Evolutionary conservation across 2,113 vertebrate genomes (phyloP).

Genomic region (Morone saxatilis): DNA sequence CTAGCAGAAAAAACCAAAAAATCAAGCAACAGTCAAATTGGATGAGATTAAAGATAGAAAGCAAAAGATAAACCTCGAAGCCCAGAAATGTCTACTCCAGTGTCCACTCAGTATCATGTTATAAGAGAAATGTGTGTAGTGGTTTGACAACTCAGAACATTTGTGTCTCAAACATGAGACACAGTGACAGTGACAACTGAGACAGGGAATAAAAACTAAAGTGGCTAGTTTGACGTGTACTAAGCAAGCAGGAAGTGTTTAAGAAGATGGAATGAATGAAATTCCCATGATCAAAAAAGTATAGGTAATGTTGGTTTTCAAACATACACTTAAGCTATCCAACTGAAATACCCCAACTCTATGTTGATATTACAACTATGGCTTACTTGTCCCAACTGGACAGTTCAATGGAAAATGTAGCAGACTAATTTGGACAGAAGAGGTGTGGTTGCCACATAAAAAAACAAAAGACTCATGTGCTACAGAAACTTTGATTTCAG

Average conservation of each 20-base stretch:
- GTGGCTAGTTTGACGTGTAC: neutral
- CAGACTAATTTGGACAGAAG: neutral
- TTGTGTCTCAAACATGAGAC: slow-evolving; percentile 18
- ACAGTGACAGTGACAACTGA: slow-evolving; percentile 17
- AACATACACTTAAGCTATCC: neutral
- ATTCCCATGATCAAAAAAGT: neutral
- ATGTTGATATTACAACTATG: neutral
- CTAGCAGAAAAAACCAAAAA: slow-evolving; percentile 26
- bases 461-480: neutral
- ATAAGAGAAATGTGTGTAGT: neutral
- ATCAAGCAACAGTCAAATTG: slow-evolving; percentile 44
- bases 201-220: slow-evolving; percentile 1
- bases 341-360: neutral
- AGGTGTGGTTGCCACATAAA: neutral
- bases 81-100: slow-evolving; percentile 72
- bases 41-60: slow-evolving; percentile 58
- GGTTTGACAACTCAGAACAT: slow-evolving; percentile 29
- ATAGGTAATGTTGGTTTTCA: neutral
- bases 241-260: neutral
- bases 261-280: slow-evolving; percentile 13
- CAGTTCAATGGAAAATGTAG: neutral
- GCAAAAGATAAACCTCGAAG: slow-evolving; percentile 52
- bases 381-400: neutral
- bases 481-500: neutral
- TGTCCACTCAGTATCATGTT: slow-evolving; percentile 16